Evolutionary conservation across 1,140 invertebrate species (phyloP).

Genomic region (Pseudobourletiella spinata): DNA sequence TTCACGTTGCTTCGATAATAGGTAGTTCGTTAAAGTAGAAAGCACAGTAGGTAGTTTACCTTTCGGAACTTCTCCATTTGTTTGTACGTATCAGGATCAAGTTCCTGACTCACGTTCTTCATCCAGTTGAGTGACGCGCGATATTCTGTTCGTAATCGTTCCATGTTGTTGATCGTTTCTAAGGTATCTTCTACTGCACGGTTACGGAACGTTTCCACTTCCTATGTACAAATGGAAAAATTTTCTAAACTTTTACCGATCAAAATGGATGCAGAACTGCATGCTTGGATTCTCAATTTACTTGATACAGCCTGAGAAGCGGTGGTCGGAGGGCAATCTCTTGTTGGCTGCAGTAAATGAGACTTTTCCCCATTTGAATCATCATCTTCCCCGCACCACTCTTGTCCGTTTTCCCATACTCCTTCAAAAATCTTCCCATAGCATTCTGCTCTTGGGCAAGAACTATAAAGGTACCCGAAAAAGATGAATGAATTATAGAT

Average conservation of each 20-base stretch:
- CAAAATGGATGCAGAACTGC: neutral
- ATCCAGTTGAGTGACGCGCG: constrained; percentile 94
- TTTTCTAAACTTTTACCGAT: neutral
- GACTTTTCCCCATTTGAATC: constrained; percentile 82
- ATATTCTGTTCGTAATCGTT: constrained; percentile 92
- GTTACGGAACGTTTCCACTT: constrained; percentile 92
- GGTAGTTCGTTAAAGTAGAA: too few relatives aligned
- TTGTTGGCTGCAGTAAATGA: constrained; percentile 92
- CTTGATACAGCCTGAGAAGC: constrained; percentile 76
- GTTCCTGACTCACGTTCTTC: constrained; percentile 91
- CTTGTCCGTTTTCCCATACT: constrained; percentile 82
- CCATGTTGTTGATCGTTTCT: constrained; percentile 83
- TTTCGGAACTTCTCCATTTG: constrained; percentile 94
- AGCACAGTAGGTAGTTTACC: too few relatives aligned
- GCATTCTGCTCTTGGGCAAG: constrained; percentile 92
- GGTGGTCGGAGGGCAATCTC: constrained; percentile 75
- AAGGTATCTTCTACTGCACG: constrained; percentile 89
- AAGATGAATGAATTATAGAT: too few relatives aligned
- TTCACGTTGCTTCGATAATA: too few relatives aligned
- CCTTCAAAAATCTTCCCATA: constrained; percentile 88
- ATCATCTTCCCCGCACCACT: constrained; percentile 87
- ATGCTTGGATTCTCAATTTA: too few relatives aligned
- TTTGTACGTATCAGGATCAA: constrained; percentile 93
- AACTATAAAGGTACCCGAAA: too few relatives aligned
- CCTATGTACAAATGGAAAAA: too few relatives aligned